Evolutionary conservation across 2,888 invertebrate genomes (phyloP).

Genomic region (Lagria hirta): DNA sequence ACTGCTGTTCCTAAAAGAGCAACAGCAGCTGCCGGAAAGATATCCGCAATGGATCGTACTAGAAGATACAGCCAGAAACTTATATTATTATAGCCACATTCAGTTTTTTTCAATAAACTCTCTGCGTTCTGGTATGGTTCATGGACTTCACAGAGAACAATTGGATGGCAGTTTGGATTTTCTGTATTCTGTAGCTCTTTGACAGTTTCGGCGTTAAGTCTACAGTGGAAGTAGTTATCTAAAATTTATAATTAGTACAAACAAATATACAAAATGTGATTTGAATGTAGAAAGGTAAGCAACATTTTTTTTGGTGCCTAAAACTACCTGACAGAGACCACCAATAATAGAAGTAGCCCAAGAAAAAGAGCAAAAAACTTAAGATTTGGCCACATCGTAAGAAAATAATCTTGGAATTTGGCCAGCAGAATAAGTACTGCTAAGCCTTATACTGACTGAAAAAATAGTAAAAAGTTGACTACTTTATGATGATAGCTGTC

Average conservation of each 20-base stretch:
- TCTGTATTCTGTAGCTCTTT: conserved; percentile 45
- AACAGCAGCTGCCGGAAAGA: conserved; percentile 72
- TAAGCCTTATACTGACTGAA: too few relatives aligned
- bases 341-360: too few relatives aligned
- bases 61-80: conserved; percentile 73
- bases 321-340: too few relatives aligned
- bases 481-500: too few relatives aligned
- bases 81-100: conserved; percentile 69
- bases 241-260: conserved; percentile 2
- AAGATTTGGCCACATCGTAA: conserved; percentile 4
- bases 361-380: conserved; percentile 4
- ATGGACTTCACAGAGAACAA: conserved; percentile 70
- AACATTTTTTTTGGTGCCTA: too few relatives aligned
- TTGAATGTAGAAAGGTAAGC: too few relatives aligned
- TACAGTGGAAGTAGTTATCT: conserved; percentile 61
- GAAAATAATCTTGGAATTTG: too few relatives aligned
- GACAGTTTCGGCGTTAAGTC: conserved; percentile 60
- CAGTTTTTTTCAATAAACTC: conserved; percentile 68
- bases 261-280: too few relatives aligned
- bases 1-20: conserved; percentile 73
- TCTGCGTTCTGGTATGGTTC: conserved; percentile 66
- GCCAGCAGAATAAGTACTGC: too few relatives aligned
- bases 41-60: conserved; percentile 71
- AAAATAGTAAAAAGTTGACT: too few relatives aligned
- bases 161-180: conserved; percentile 60